Base-by-base conservation (phyloP, 1,140 invertebrate species). In the Drosophila azteca region DNA sequence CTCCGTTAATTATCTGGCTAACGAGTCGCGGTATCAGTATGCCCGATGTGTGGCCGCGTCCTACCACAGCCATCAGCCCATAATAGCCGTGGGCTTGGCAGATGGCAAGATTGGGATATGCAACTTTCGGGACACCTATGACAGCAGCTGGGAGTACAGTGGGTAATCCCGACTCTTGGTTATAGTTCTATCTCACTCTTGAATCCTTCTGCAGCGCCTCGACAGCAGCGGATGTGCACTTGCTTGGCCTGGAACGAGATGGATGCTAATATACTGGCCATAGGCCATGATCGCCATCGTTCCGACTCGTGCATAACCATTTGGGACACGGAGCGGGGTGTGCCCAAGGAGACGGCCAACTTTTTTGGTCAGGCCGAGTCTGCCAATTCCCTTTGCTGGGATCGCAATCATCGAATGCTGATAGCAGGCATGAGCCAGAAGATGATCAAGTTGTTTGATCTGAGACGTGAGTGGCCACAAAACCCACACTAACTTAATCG, bases 341-440 rank as follows among this genome's bases (percentile, higher is more conserved):
- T 85, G 29, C 88, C 91, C 26, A 90, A 85, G 55, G 91, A 91
- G 11, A 79, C 77, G 0, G 71, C 83, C 13, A 76, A 78, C 43
- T 90, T 80, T 74, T 87, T 82, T 64, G 96, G 96, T 11, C 92
- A 95, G 3, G 96, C 95, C 2, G 98, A 99, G 92, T 95, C 95
- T 0, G 94, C 95, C 15, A 95, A 97, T 91, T 97, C 96, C 17
- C 92, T 98, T 24, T 94, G 95, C 58, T 99, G 98, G 97, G 96
- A 97, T 67, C 94, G 94, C 46, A 94, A 94, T 60, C 94, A 95
- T 60, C 94, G 95, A 72, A 95, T 95, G 17, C 92, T 99, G 5
- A 94, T 97, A 7, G 94, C 96, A 22, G 97, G 97, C 8, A 96
- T 98, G 93, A 98, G 97, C 92, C 95, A 95, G 68, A 98, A 98